These are phyloP conservation scores for Diarsia mendica DNA, from an alignment of 2,888 invertebrate species.

Conservation along the genomic window DNA sequence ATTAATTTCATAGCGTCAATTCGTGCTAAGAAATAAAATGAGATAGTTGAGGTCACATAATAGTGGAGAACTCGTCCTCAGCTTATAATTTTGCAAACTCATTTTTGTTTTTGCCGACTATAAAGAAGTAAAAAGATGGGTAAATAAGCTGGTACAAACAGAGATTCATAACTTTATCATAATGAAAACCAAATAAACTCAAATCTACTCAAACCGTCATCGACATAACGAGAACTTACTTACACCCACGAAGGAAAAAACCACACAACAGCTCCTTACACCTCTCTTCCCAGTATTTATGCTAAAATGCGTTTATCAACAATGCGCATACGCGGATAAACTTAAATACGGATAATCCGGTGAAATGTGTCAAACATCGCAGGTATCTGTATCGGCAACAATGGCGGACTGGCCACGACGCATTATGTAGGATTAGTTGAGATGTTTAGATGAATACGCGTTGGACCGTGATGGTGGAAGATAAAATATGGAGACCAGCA, in stretches of 20 bases:
- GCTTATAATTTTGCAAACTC: too few species aligned
- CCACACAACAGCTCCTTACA: slow-evolving; percentile 36
- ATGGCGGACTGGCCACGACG: slow-evolving; percentile 37
- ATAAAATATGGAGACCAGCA: slow-evolving; percentile 18
- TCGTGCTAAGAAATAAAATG: not conserved
- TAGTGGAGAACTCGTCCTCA: not conserved
- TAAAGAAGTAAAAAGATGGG: too few species aligned
- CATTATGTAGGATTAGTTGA: slow-evolving; percentile 51
- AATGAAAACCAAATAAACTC: not conserved
- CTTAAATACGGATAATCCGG: slow-evolving; percentile 67
- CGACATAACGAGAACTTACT: not conserved
- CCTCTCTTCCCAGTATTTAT: slow-evolving; percentile 40
- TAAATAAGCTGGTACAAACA: too few species aligned
- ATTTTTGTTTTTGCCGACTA: too few species aligned
- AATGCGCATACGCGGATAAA: slow-evolving; percentile 52
- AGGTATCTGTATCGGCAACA: slow-evolving; percentile 66
- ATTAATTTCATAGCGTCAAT: not conserved
- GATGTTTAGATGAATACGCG: slow-evolving; percentile 48
- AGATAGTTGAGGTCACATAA: not conserved
- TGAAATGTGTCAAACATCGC: slow-evolving; percentile 68
- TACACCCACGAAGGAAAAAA: slow-evolving; percentile 24
- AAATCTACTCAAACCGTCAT: not conserved
- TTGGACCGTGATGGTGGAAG: slow-evolving; percentile 38
- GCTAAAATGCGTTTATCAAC: slow-evolving; percentile 61
- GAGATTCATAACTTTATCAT: too few species aligned